phyloP scores from a whole-genome alignment of 2,113 vertebrate genomes.

The Phalacrocorax brasilianus region DNA sequence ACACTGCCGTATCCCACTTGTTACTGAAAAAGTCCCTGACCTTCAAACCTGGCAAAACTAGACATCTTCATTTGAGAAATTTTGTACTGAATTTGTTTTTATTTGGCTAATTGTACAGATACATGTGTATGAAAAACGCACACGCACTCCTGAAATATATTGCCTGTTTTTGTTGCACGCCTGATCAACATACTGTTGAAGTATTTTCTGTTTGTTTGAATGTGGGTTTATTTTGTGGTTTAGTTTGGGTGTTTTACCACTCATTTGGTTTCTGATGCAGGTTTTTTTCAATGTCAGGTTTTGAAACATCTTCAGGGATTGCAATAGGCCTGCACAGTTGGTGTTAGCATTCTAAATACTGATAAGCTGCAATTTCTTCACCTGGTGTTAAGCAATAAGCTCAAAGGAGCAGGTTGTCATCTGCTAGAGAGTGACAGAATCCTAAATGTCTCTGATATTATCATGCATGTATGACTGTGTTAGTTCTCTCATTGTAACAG shows the following conservation, averaged over 20 bases:
- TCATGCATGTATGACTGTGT: too few relatives aligned
- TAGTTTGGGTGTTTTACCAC: not conserved
- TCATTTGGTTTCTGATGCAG: too few relatives aligned
- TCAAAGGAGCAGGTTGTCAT: too few relatives aligned
- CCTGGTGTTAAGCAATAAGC: too few relatives aligned
- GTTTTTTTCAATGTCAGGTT: too few relatives aligned
- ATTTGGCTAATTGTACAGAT: not conserved
- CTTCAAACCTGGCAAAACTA: not conserved
- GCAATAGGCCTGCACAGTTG: too few relatives aligned
- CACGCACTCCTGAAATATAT: not conserved
- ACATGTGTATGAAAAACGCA: fast-evolving
- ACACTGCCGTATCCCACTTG: not conserved
- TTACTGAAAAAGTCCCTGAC: not conserved
- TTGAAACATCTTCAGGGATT: too few relatives aligned
- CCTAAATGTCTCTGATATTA: too few relatives aligned
- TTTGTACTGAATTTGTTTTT: not conserved
- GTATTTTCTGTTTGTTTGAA: not conserved
- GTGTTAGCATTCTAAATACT: too few relatives aligned
- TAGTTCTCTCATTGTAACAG: too few relatives aligned
- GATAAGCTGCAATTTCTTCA: too few relatives aligned
- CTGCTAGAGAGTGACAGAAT: not conserved
- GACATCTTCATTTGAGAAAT: not conserved
- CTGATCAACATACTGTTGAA: not conserved
- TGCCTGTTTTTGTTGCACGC: fast-evolving
- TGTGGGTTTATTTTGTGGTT: too few relatives aligned